Evolutionary conservation across 2,888 invertebrate species (phyloP).

Genomic region (Rhopalosiphum nymphaeae): DNA sequence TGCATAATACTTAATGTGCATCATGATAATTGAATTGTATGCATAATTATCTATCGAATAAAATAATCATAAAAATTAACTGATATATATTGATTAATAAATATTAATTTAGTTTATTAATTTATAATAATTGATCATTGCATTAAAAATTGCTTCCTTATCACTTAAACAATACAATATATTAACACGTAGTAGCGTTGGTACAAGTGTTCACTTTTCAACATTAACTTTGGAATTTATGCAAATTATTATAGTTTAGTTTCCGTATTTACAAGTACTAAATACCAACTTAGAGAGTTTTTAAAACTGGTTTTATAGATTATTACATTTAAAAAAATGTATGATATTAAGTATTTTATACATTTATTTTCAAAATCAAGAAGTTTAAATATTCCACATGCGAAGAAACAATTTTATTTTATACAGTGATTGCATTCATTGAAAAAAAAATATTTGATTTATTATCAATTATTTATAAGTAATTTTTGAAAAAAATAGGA

Average conservation of each 20-base stretch:
- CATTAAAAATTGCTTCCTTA: neutral
- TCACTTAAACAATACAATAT: neutral
- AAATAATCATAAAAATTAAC: neutral
- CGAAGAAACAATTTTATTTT: neutral
- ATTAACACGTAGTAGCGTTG: neutral
- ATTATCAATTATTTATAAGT: neutral
- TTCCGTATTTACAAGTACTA: conserved; percentile 13
- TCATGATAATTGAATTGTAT: neutral
- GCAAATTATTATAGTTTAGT: neutral
- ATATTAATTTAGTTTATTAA: neutral
- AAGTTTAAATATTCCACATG: neutral
- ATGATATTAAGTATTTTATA: neutral
- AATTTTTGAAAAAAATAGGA: neutral
- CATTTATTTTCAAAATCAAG: neutral
- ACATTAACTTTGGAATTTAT: neutral
- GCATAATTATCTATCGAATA: neutral
- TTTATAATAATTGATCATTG: neutral
- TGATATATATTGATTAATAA: neutral
- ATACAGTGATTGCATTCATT: neutral
- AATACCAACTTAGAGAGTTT: conserved; percentile 38
- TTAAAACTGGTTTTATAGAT: conserved; percentile 3
- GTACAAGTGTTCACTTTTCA: neutral
- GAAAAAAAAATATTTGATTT: neutral
- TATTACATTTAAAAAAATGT: neutral
- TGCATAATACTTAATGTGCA: neutral